Base-by-base conservation (phyloP, 2,888 invertebrate genomes). In the Apodemia hepburni region DNA sequence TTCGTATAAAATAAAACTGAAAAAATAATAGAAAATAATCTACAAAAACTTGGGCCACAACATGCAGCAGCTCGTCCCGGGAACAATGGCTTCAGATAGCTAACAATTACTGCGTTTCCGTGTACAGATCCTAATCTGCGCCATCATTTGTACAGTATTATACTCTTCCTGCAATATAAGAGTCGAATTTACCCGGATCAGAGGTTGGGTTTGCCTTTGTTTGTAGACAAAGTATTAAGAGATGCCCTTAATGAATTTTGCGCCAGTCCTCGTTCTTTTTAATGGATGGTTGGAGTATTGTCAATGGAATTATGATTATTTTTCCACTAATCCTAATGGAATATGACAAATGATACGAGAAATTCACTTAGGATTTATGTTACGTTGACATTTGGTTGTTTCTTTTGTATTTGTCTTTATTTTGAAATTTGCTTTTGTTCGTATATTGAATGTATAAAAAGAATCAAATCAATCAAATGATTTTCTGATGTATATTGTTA, bases 61-160 rank as follows among this genome's bases (percentile, higher is more conserved):
- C 15, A 27, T 61, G 45, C 51, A 42, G 42, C 42, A 68, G 67
- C 69, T 68, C 72, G 71, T 73, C 70, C 74, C 66, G 70, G 65
- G 71, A 80, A 83, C 81, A 83, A 81, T 79, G 70, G 74, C 72
- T 70, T 70, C 69, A 78, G 79, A 78, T 79, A 79, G 75, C 78
- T 77, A 77, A 83, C 81, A 83, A 83, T 83, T 83, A 82, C 79
- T 75, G 71, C 73, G 73, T 74, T 76, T 76, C 76, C 79, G 73
- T 75, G 76, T 71, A 70, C 68, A 65, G 69, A 71, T 73, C 75
- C 75, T 79, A 81, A 81, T 81, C 78, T 79, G 71, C 63, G 73
- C 69, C 70, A 69, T 71, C 71, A 72, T 72, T 73, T 71, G 71
- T 71, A 69, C 69, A 67, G 67, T 69, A 73, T 72, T 73, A 71